Conservation (phyloP, 1,140 invertebrate genomes). For the Philotrypesis tridentata region DNA sequence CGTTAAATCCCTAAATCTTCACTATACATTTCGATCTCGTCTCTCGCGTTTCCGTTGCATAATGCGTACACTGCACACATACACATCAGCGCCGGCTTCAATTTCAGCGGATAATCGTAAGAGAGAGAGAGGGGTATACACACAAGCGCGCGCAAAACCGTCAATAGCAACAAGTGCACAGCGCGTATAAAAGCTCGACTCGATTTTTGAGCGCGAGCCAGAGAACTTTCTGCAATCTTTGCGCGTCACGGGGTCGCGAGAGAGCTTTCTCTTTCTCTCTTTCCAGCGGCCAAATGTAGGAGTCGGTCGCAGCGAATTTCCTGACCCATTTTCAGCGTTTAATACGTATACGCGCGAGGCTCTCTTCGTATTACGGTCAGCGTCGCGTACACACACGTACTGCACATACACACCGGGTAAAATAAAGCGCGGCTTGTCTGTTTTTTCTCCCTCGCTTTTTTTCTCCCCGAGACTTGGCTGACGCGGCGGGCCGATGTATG, state of each 20-base stretch:
- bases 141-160: too few relatives aligned
- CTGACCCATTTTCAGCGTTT: constrained; percentile 5
- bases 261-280: neutral
- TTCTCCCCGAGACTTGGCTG: neutral
- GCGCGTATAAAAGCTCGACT: neutral
- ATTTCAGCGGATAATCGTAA: neutral
- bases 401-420: too few relatives aligned
- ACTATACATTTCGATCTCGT: neutral
- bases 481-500: neutral
- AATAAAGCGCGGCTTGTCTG: neutral
- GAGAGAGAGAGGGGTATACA: neutral
- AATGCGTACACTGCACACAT: neutral
- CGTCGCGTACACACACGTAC: too few relatives aligned
- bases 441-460: neutral
- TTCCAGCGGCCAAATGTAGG: neutral
- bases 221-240: neutral
- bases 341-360: neutral
- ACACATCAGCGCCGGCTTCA: neutral
- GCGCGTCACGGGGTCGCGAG: neutral
- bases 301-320: neutral
- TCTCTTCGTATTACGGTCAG: neutral
- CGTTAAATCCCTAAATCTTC: neutral
- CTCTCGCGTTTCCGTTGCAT: too few relatives aligned
- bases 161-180: constrained; percentile 22
- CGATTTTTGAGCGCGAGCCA: constrained; percentile 24